Conservation (phyloP, 2,113 vertebrate genomes). For the Callospermophilus lateralis region DNA sequence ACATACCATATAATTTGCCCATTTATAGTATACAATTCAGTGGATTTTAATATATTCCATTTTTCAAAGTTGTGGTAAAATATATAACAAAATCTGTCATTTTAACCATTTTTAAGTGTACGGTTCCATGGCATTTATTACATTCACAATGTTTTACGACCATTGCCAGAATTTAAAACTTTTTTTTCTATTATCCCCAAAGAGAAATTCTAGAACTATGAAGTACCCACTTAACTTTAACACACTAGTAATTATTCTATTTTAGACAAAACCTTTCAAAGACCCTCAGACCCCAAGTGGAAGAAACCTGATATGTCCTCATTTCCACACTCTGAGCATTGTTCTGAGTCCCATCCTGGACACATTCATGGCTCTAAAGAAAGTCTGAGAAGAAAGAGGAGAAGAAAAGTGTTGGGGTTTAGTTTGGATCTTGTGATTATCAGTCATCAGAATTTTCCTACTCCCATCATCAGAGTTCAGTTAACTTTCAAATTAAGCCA, state of each 20-base stretch:
- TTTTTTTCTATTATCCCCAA: background rate
- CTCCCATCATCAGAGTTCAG: slow-evolving; percentile 35
- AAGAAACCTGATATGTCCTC: slow-evolving; percentile 29
- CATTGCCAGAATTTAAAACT: background rate
- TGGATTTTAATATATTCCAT: background rate
- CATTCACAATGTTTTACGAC: background rate
- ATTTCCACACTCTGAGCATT: slow-evolving; percentile 1
- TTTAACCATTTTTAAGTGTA: slow-evolving; percentile 12
- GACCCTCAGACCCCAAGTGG: background rate
- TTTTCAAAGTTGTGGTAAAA: slow-evolving; percentile 21
- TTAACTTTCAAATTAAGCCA: slow-evolving; percentile 58
- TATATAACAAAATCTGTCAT: background rate
- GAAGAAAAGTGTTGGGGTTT: slow-evolving; percentile 6
- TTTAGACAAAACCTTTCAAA: slow-evolving; percentile 59
- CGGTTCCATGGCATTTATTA: background rate
- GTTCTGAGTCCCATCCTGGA: background rate
- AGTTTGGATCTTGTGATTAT: slow-evolving; percentile 14
- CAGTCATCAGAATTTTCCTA: background rate
- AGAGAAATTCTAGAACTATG: background rate
- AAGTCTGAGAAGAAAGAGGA: slow-evolving; percentile 10
- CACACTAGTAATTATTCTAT: background rate
- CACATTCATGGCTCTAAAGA: slow-evolving; percentile 23
- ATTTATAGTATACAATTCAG: background rate
- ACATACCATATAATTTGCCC: background rate
- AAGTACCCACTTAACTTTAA: background rate